phyloP scores from a whole-genome alignment of 1,140 invertebrate species.

The Chironomus tepperi region DNA sequence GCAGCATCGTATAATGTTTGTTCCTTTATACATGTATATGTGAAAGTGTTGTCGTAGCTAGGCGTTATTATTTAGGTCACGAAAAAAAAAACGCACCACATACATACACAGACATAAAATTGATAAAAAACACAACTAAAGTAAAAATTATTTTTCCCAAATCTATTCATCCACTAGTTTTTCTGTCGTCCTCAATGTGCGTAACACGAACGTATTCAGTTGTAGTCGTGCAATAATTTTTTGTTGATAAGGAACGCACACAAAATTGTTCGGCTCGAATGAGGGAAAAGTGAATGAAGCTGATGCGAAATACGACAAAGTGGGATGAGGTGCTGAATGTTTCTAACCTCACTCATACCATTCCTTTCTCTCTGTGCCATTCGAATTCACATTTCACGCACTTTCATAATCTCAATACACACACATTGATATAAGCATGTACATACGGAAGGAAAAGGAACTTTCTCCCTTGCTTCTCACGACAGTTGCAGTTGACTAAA shows the following conservation, averaged over 20 bases:
- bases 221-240: neutral
- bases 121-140: neutral
- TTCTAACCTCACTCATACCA: too few species aligned
- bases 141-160: too few species aligned
- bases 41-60: neutral
- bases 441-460: neutral
- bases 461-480: neutral
- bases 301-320: too few species aligned
- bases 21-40: neutral
- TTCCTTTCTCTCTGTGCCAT: too few species aligned
- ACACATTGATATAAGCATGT: neutral
- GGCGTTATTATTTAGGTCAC: constrained; percentile 23
- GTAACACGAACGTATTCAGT: neutral
- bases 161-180: neutral
- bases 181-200: neutral
- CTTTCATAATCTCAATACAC: too few species aligned
- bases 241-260: neutral
- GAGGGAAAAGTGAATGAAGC: neutral
- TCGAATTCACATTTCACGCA: too few species aligned
- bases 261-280: neutral
- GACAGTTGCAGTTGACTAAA: constrained; percentile 5
- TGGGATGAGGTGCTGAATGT: too few species aligned
- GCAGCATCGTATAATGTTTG: neutral
- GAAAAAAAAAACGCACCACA: constrained; percentile 22
- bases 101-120: neutral